Percentiles rank a stretch among this genome's conserved stretches.
Evolutionary conservation across 2,113 vertebrate species (phyloP).

Genomic region (Bos javanicus): DNA sequence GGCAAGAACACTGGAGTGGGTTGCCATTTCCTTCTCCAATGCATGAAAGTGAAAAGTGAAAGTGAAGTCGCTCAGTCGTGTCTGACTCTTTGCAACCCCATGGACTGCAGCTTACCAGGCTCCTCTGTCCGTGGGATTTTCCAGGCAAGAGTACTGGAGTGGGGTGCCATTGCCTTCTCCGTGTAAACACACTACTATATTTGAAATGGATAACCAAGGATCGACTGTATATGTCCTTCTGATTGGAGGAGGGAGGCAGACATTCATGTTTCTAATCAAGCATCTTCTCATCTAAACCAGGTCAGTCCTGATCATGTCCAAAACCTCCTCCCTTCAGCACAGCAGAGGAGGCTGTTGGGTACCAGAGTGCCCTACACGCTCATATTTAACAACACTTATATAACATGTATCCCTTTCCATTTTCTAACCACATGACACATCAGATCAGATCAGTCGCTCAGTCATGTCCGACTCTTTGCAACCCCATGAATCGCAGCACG

Average conservation of each 20-base stretch:
- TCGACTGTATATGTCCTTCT: background rate
- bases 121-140: no score
- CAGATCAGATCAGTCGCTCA: no score
- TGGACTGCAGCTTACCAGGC: no score
- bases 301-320: background rate
- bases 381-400: background rate
- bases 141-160: no score
- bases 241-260: background rate
- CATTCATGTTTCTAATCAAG: background rate
- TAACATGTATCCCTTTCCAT: background rate
- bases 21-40: no score
- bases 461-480: no score
- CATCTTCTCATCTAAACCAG: background rate
- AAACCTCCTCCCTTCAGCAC: background rate
- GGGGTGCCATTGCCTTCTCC: no score
- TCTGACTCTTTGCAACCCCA: rapidly evolving
- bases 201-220: background rate
- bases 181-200: background rate
- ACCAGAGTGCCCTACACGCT: background rate
- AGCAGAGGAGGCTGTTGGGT: background rate
- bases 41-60: no score
- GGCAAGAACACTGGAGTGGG: no score
- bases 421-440: background rate
- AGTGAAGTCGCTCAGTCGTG: no score
- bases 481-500: no score